A percentile compares a stretch with the other conserved stretches of the same genome.
Evolutionary conservation across 2,113 vertebrate species (phyloP).

Genomic region (Canis aureus): DNA sequence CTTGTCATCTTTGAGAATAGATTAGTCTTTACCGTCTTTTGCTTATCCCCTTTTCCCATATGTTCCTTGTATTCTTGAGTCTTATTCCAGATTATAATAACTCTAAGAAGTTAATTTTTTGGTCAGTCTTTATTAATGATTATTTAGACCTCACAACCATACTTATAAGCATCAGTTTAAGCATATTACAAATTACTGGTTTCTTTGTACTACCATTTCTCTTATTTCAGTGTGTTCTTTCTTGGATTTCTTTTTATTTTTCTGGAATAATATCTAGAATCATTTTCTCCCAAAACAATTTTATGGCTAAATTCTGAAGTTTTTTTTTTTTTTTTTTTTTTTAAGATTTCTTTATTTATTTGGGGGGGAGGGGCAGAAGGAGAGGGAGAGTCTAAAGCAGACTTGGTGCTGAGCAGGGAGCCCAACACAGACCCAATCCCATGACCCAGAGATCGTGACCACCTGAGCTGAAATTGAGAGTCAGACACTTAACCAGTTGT

Average conservation of each 20-base stretch:
- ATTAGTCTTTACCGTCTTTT: background rate
- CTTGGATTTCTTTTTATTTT: constrained; percentile 51
- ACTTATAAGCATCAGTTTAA: constrained; percentile 12
- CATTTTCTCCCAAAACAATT: background rate
- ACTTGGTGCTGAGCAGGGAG: background rate
- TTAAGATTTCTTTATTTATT: background rate
- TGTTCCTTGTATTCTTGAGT: constrained; percentile 12
- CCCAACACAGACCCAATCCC: background rate
- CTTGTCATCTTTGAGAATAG: background rate
- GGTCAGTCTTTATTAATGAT: background rate
- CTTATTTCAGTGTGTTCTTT: background rate
- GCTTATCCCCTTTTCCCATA: background rate
- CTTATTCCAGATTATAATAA: constrained; percentile 21
- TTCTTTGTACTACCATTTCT: constrained; percentile 14
- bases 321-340: background rate
- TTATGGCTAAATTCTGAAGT: background rate
- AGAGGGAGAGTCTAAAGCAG: background rate
- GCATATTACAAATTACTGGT: background rate
- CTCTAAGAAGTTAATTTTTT: background rate
- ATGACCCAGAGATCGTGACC: background rate
- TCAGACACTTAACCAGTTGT: background rate
- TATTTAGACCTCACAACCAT: constrained; percentile 3
- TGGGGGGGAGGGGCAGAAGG: background rate
- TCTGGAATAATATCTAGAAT: background rate
- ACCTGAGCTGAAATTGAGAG: background rate